A percentile compares a stretch with the other conserved stretches of the same genome.
phyloP scores from a whole-genome alignment of 2,797 vertebrate species.

The Heteromormyrus szaboi region DNA sequence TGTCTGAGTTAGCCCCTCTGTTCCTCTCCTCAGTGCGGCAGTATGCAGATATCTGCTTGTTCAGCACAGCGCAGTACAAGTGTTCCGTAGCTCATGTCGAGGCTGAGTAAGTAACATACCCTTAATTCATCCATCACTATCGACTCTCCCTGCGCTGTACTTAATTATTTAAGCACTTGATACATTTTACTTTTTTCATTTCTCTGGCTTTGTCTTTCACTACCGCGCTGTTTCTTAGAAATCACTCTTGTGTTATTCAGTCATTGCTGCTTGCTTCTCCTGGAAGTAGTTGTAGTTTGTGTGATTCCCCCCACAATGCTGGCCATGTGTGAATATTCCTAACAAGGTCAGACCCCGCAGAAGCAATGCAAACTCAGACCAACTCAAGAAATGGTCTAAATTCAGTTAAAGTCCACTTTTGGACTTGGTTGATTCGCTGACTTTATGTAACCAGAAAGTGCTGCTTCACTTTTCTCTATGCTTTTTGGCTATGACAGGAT shows the following conservation, averaged over 20 bases:
- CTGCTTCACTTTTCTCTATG: not conserved
- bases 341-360: not conserved
- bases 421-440: not conserved
- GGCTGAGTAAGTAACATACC: slow-evolving; percentile 67
- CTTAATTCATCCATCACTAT: not conserved
- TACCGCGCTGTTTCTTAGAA: not conserved
- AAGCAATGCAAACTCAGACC: not conserved
- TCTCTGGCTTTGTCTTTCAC: not conserved
- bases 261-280: not conserved
- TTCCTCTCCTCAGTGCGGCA: slow-evolving; percentile 66
- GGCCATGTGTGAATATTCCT: not conserved
- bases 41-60: slow-evolving; percentile 80
- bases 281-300: not conserved
- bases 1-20: not conserved
- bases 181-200: not conserved
- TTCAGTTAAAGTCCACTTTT: not conserved
- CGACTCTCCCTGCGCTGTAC: not conserved
- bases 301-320: not conserved
- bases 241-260: not conserved
- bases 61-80: slow-evolving; percentile 80
- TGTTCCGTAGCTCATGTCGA: slow-evolving; percentile 71
- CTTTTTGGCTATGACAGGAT: not conserved
- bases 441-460: not conserved
- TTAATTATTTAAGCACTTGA: not conserved
- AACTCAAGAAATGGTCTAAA: not conserved